These are phyloP conservation scores for Steinernema carpocapsae DNA, from an alignment of 2,888 invertebrate genomes.

Conservation along the genomic window DNA sequence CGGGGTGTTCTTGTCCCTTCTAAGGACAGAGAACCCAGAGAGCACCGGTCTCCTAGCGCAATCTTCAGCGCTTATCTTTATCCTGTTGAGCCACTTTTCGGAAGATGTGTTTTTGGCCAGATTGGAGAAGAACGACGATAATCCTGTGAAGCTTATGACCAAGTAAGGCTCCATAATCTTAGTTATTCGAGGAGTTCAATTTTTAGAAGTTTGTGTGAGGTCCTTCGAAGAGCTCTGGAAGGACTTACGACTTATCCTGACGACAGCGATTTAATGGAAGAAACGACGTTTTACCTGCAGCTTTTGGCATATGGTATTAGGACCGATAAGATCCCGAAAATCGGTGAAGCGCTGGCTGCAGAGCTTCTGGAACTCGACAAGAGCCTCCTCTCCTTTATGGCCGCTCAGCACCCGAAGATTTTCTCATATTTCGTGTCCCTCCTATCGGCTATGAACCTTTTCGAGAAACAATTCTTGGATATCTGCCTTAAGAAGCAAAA, in stretches of 20 bases:
- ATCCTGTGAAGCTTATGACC: neutral
- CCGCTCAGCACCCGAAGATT: neutral
- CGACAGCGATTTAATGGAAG: neutral
- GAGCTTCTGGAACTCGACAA: neutral
- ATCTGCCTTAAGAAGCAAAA: neutral
- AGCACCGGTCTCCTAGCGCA: slow-evolving; percentile 19
- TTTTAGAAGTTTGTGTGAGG: slow-evolving; percentile 2
- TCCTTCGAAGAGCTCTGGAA: neutral
- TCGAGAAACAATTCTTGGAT: neutral
- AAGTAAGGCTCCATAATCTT: too few relatives aligned
- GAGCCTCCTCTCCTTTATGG: neutral
- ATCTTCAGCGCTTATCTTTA: slow-evolving; percentile 39
- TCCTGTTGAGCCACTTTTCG: slow-evolving; percentile 41
- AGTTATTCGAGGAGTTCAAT: too few relatives aligned
- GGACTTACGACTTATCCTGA: neutral
- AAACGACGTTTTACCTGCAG: slow-evolving; percentile 8
- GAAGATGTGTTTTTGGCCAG: slow-evolving; percentile 41
- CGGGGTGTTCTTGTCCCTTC: slow-evolving; percentile 5
- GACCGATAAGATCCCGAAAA: neutral
- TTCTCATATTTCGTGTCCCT: slow-evolving; percentile 16
- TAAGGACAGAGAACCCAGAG: neutral
- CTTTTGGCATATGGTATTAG: neutral
- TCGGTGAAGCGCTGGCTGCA: neutral
- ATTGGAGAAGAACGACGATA: slow-evolving; percentile 32
- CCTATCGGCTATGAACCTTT: slow-evolving; percentile 8